phyloP scores from a whole-genome alignment of 1,140 invertebrate genomes.

The Caerostris extrusa region DNA sequence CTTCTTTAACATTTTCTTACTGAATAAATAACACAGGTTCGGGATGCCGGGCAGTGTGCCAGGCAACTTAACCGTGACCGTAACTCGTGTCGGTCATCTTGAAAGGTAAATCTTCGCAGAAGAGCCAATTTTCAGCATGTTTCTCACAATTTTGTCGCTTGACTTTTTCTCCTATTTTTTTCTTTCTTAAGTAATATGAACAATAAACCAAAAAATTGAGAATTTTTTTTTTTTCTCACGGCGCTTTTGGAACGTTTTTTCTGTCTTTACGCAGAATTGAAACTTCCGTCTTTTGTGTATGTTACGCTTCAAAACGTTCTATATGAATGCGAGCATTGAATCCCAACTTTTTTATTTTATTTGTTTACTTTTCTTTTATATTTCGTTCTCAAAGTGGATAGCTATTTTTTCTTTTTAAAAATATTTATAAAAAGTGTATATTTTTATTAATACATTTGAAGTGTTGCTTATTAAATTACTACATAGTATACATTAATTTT shows the following conservation, averaged over 20 bases:
- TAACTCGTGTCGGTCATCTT: conserved; percentile 6
- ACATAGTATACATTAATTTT: too few species aligned
- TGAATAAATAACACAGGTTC: conserved; percentile 61
- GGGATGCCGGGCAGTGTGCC: conserved; percentile 56
- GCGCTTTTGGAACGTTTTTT: conserved; percentile 55
- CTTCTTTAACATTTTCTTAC: conserved; percentile 12
- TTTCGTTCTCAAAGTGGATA: not conserved
- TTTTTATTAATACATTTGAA: not conserved
- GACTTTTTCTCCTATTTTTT: not conserved
- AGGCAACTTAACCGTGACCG: conserved; percentile 71
- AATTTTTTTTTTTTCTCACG: conserved; percentile 55
- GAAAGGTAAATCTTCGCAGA: conserved; percentile 52
- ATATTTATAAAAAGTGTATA: not conserved
- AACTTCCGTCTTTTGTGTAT: conserved; percentile 75
- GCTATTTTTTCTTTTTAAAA: not conserved
- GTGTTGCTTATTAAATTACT: not conserved
- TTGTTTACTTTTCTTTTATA: not conserved
- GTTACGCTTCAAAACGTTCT: conserved; percentile 59
- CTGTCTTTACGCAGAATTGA: conserved; percentile 34
- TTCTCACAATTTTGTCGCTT: conserved; percentile 72
- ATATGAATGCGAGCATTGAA: conserved; percentile 50
- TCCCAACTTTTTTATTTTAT: not conserved
- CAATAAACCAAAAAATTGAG: conserved; percentile 11
- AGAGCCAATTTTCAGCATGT: conserved; percentile 51
- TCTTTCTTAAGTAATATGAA: conserved; percentile 32